Conservation (phyloP, 1,140 invertebrate genomes). For the Heliconius congener region DNA sequence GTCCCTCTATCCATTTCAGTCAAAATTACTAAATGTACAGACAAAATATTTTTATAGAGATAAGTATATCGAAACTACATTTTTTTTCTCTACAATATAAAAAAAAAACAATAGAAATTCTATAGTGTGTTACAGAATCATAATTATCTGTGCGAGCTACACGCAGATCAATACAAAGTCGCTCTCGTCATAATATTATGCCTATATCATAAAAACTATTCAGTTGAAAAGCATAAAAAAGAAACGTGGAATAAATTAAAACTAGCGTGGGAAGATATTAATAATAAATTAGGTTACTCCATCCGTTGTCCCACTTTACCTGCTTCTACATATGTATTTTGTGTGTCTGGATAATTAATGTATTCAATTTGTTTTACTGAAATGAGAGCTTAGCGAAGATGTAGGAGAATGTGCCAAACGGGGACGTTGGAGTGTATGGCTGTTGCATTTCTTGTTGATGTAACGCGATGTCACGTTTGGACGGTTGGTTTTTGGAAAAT, state of each 20-base stretch:
- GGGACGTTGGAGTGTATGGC: background rate
- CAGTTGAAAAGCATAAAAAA: constrained; percentile 25
- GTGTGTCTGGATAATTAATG: constrained; percentile 1
- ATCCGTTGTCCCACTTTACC: constrained; percentile 20
- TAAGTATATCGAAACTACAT: no score
- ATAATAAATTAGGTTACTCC: constrained; percentile 35
- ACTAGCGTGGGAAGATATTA: constrained; percentile 28
- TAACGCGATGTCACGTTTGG: background rate
- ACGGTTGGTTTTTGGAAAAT: no score
- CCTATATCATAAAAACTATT: background rate
- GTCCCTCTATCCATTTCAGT: no score
- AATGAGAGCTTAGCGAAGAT: background rate
- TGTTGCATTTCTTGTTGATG: background rate
- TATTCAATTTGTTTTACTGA: constrained; percentile 9
- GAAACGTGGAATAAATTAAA: constrained; percentile 29
- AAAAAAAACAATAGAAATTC: background rate
- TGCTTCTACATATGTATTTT: background rate
- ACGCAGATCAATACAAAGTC: constrained; percentile 5
- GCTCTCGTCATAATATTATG: background rate
- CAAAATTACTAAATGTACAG: no score
- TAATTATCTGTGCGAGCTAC: background rate
- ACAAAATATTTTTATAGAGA: no score
- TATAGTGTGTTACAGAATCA: background rate
- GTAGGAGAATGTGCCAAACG: background rate
- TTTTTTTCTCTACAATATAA: no score